Conservation (phyloP, 2,113 vertebrate species). For the Trichomycterus rosablanca region DNA sequence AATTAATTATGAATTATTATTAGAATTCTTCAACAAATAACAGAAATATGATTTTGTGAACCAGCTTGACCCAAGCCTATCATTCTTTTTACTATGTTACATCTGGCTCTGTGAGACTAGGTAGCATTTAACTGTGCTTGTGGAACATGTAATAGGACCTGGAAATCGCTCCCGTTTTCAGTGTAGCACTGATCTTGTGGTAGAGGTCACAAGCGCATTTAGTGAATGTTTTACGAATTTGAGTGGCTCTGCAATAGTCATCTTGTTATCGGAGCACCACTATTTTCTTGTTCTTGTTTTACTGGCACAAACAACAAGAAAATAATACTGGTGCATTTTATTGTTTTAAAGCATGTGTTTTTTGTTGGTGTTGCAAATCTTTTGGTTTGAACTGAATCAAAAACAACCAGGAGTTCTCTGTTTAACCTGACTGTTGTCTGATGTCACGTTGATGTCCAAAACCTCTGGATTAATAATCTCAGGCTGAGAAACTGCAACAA, state of each 20-base stretch:
- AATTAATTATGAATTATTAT: too few relatives aligned
- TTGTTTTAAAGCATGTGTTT: not conserved
- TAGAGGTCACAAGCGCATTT: conserved; percentile 56
- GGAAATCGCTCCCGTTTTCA: conserved; percentile 67
- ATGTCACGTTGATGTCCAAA: conserved; percentile 65
- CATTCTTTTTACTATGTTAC: too few relatives aligned
- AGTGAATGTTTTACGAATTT: conserved; percentile 73
- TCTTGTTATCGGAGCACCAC: conserved; percentile 86
- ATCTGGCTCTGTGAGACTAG: too few relatives aligned
- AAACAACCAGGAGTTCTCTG: conserved; percentile 67
- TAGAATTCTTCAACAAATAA: too few relatives aligned
- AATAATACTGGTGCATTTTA: conserved; percentile 86
- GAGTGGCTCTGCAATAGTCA: conserved; percentile 77
- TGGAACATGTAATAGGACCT: conserved; percentile 78
- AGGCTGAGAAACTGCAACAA: conserved; percentile 66
- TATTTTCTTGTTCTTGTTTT: conserved; percentile 65
- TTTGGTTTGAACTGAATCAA: conserved; percentile 62
- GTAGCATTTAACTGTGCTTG: conserved; percentile 78
- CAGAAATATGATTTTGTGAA: too few relatives aligned
- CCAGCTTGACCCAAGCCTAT: too few relatives aligned
- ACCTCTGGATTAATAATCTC: conserved; percentile 73
- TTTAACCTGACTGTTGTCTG: conserved; percentile 61
- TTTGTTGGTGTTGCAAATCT: conserved; percentile 56
- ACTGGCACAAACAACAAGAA: conserved; percentile 90
- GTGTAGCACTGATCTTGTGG: conserved; percentile 87